A percentile compares a stretch with the other conserved stretches of the same genome.
Conservation (phyloP, 1,140 invertebrate species). For the Eubasilissa regina region DNA sequence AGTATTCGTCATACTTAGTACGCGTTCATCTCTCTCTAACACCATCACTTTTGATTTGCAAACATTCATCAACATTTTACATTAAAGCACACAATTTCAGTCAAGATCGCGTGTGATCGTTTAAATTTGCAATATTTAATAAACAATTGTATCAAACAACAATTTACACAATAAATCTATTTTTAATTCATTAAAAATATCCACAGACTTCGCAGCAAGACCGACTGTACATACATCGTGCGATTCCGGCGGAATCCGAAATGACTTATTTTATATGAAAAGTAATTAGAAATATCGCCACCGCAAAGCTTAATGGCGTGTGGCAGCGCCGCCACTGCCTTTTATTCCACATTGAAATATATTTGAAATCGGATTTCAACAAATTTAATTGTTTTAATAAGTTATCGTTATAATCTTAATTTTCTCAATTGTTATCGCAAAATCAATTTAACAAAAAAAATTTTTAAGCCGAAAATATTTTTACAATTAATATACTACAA, state of each 20-base stretch:
- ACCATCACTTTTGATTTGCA: no score
- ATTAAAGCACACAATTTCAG: no score
- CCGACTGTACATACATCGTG: conserved; percentile 7
- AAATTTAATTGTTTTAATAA: no score
- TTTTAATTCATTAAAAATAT: not conserved
- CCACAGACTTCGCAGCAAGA: not conserved
- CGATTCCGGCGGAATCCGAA: conserved; percentile 48
- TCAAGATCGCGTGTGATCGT: not conserved
- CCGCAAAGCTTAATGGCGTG: conserved; percentile 56
- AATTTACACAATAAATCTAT: no score
- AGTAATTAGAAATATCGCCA: conserved; percentile 59
- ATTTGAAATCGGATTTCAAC: conserved; percentile 23
- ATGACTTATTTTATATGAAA: conserved; percentile 60
- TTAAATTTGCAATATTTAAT: not conserved
- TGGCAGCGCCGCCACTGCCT: conserved; percentile 18
- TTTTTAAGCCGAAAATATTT: no score
- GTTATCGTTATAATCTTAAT: no score
- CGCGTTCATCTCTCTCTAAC: no score
- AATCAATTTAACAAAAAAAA: no score
- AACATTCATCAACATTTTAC: no score
- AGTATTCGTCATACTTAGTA: no score
- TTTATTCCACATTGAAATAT: conserved; percentile 52
- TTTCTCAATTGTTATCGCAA: no score
- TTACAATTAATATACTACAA: no score
- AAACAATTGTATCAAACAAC: not conserved